Conservation (phyloP, 2,113 vertebrate species). For the Trematomus loennbergii region DNA sequence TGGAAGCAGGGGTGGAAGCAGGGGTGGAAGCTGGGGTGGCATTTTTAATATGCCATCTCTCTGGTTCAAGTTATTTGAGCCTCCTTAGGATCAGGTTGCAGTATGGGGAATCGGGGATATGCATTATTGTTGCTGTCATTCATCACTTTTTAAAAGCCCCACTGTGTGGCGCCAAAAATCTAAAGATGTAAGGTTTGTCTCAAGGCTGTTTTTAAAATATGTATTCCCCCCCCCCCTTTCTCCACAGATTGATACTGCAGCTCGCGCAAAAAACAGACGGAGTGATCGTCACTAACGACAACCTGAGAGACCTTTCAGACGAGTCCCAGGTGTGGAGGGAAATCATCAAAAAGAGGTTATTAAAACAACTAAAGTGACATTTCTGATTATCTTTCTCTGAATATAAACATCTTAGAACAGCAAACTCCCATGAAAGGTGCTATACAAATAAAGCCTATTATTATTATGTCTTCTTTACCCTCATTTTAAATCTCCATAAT, state of each 20-base stretch:
- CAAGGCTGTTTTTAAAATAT: background rate
- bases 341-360: constrained; percentile 90
- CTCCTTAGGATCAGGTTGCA: background rate
- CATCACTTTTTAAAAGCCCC: background rate
- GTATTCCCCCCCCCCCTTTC: background rate
- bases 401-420: background rate
- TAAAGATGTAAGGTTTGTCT: background rate
- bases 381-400: background rate
- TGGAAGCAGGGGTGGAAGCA: too few species aligned
- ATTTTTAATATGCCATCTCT: background rate
- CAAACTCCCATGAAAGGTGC: too few species aligned
- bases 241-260: constrained; percentile 88
- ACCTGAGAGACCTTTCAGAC: constrained; percentile 90
- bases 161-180: background rate
- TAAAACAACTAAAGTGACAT: background rate
- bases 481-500: background rate
- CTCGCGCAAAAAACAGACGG: constrained; percentile 86
- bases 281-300: constrained; percentile 92
- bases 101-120: background rate
- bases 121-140: background rate
- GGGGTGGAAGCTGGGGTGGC: too few species aligned
- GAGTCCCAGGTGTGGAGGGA: constrained; percentile 86
- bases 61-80: background rate
- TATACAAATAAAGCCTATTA: too few species aligned
- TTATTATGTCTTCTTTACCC: too few species aligned